Percentiles rank a stretch among this genome's conserved stretches.
These are phyloP conservation scores for Chrysaora quinquecirrha DNA, from an alignment of 30 jellyfish, hydroid and myxozoan species.

Conservation along the genomic window DNA sequence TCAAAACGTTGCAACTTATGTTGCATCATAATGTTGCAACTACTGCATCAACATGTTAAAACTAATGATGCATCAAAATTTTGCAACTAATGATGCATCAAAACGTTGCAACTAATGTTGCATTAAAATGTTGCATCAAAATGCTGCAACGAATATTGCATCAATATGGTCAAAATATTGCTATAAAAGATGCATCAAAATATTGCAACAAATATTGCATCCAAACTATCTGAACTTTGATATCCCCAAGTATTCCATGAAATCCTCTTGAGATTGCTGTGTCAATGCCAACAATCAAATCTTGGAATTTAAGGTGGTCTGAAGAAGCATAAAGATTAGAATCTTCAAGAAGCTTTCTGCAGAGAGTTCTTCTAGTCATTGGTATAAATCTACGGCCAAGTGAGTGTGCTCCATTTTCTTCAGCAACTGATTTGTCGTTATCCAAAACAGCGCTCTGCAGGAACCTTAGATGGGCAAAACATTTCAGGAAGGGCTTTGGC, in stretches of 20 bases:
- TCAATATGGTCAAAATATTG: conserved; percentile 35
- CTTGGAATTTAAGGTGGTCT: conserved; percentile 54
- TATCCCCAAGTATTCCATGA: conserved; percentile 74
- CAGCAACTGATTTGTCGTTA: no score
- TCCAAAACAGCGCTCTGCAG: no score
- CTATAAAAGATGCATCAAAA: conserved; percentile 12
- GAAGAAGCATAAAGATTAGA: conserved; percentile 12
- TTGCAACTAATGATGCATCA: no score
- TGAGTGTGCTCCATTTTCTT: not conserved
- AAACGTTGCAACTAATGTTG: not conserved
- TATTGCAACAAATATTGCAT: not conserved
- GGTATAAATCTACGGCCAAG: conserved; percentile 63
- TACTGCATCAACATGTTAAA: no score
- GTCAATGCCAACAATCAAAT: conserved; percentile 69
- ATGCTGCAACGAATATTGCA: not conserved
- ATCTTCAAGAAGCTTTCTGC: conserved; percentile 74
- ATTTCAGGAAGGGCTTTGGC: no score
- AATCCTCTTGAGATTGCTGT: conserved; percentile 73
- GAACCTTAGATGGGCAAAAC: no score
- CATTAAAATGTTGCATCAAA: no score
- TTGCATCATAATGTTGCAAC: no score
- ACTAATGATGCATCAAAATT: no score
- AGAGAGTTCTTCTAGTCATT: conserved; percentile 81
- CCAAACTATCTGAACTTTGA: conserved; percentile 51
- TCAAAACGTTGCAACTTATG: not conserved